Evolutionary conservation across 2,113 vertebrate species (phyloP), one percentile per base, ranked within the genome.

Genomic region (Scartelaos histophorus): DNA sequence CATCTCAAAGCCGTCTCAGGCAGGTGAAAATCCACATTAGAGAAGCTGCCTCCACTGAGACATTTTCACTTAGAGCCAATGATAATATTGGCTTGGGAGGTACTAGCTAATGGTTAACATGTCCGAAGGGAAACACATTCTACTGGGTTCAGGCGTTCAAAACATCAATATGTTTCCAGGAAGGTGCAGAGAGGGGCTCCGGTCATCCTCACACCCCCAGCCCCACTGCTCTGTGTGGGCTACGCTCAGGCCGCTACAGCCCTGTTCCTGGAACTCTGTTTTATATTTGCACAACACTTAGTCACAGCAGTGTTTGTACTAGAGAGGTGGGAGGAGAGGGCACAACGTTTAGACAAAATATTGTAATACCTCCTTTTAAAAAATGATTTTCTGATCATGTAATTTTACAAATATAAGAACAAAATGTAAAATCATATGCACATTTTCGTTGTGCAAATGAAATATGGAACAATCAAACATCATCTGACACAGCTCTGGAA

Each of bases 211-310:
- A 38, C 38, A 38, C 38, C 38, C 38, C 38, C 38, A 38, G 38
- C 38, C 38, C 38, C 5, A 6, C 3, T 38, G 38, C 38, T 38
- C 38, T 38, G 51, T 34, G 0, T 29, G 49, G 49, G 67, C 71
- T 43, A 79, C 70, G 74, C 7, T 75, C 73, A 57, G 76, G 68
- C 80, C 34, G 60, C 53, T 69, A 76, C 71, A 67, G 49, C 60
- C 5, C 51, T 76, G 74, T 82, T 51, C 49, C 49, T 51, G 69
- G 76, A 88, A 87, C 74, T 38, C 7, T 43, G 9, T 88, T 91
- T 89, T 46, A 84, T 85, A 89, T 84, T 35, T 71, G 62, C 68
- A 74, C 79, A 84, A 78, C 24, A 4, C 71, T 46, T 56, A 56
- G 1, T 73, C 49, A 16, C 6, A 51, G 6, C 49, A 51, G 47